Evolutionary conservation across 2,113 vertebrate species (phyloP).

Genomic region (Pithys albifrons): DNA sequence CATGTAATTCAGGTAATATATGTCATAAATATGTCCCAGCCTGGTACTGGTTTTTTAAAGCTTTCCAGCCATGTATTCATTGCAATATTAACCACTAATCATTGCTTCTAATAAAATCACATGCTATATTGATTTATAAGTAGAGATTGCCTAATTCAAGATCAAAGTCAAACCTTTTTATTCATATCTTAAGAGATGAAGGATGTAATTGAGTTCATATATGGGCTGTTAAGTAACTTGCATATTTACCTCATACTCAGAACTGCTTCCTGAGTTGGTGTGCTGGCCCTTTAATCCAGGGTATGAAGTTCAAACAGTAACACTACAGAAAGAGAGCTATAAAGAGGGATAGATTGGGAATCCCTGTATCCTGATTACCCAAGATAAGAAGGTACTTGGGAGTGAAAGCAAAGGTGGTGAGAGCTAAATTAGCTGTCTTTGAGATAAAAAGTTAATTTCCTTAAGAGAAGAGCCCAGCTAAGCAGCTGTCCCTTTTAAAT

Average conservation of each 20-base stretch:
- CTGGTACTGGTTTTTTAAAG: conserved; percentile 16
- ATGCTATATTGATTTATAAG: conserved; percentile 49
- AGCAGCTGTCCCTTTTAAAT: not conserved
- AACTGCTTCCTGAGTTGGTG: conserved; percentile 47
- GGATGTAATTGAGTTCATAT: conserved; percentile 65
- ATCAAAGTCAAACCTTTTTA: conserved; percentile 71
- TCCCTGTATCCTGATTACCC: conserved; percentile 68
- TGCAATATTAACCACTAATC: conserved; percentile 45
- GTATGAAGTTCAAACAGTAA: conserved; percentile 64
- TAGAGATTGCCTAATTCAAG: conserved; percentile 61
- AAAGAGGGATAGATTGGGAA: conserved; percentile 39
- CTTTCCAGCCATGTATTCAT: conserved; percentile 10
- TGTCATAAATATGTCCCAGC: conserved; percentile 9
- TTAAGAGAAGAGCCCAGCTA: not conserved
- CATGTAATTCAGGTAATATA: conserved; percentile 23
- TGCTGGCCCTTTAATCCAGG: conserved; percentile 34
- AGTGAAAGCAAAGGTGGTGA: conserved; percentile 48
- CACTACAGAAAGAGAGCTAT: conserved; percentile 37
- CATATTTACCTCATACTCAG: conserved; percentile 54
- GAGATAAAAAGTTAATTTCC: conserved; percentile 54
- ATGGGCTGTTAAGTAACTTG: conserved; percentile 65
- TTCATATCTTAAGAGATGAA: conserved; percentile 64
- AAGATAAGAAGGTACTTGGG: conserved; percentile 65
- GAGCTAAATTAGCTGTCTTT: conserved; percentile 49
- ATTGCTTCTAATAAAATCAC: conserved; percentile 57